phyloP scores from a whole-genome alignment of 2,797 vertebrate genomes.

The Lophotriccus pileatus region DNA sequence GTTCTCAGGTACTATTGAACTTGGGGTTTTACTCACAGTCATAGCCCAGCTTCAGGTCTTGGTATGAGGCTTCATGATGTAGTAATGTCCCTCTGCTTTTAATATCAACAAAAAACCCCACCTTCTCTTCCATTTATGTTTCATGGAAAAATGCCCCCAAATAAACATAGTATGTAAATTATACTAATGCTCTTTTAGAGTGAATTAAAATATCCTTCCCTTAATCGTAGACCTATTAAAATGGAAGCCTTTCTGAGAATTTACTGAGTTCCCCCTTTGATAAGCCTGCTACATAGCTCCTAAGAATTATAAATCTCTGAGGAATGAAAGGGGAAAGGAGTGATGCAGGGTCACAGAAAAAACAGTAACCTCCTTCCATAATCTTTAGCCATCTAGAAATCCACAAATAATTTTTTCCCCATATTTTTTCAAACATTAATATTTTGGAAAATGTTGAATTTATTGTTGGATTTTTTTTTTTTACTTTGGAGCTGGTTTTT shows the following conservation, averaged over 20 bases:
- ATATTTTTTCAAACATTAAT: background rate
- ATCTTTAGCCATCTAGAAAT: background rate
- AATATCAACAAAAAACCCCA: background rate
- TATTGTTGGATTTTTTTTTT: slow-evolving; percentile 3
- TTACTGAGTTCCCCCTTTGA: background rate
- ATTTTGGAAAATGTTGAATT: slow-evolving; percentile 32
- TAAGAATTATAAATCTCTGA: background rate
- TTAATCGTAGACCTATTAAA: slow-evolving; percentile 15
- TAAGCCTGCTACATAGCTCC: background rate
- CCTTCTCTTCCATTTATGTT: background rate
- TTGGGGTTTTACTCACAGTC: background rate
- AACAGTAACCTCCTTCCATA: background rate
- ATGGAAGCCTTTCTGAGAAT: background rate
- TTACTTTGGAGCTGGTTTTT: background rate
- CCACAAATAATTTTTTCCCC: background rate
- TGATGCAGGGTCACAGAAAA: background rate
- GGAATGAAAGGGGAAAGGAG: background rate
- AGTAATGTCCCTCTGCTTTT: background rate
- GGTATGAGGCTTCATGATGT: background rate
- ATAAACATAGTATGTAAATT: background rate
- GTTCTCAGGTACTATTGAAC: background rate
- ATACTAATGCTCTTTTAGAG: background rate
- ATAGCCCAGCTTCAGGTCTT: background rate
- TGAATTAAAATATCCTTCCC: background rate
- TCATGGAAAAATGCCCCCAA: background rate